Percentiles rank a stretch among this genome's conserved stretches.
These are phyloP conservation scores for Lepus americanus DNA, from an alignment of 2,113 vertebrate species.

Conservation along the genomic window DNA sequence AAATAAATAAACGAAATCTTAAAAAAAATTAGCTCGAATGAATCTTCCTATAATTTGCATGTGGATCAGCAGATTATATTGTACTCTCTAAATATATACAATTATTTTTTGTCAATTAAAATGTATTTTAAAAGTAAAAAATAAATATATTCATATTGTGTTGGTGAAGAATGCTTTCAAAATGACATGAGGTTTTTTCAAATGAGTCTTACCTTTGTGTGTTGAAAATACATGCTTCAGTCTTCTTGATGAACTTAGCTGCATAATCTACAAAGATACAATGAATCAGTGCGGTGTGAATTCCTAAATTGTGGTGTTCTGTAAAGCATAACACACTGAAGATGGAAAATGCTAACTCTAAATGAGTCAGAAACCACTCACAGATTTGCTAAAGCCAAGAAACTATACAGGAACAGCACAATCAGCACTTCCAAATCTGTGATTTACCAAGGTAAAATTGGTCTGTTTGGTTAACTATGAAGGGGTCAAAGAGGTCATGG, in stretches of 20 bases:
- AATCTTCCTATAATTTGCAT: background rate
- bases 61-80: background rate
- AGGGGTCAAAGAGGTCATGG: background rate
- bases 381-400: slow-evolving; percentile 31
- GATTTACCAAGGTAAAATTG: background rate
- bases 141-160: background rate
- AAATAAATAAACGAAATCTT: too few relatives aligned
- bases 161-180: slow-evolving; percentile 37
- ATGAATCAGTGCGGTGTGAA: background rate
- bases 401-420: background rate
- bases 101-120: background rate
- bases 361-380: slow-evolving; percentile 44
- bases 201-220: slow-evolving; percentile 15
- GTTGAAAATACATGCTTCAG: background rate
- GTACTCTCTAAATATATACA: background rate
- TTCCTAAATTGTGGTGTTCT: slow-evolving; percentile 21
- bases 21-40: too few relatives aligned
- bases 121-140: background rate
- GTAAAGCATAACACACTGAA: background rate
- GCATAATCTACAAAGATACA: background rate
- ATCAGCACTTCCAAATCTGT: background rate
- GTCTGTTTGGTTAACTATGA: background rate
- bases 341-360: background rate
- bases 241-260: slow-evolving; percentile 24
- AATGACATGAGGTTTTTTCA: slow-evolving; percentile 36